Base-by-base conservation (phyloP, 2,113 vertebrate genomes). In the Nesogale talazaci region DNA sequence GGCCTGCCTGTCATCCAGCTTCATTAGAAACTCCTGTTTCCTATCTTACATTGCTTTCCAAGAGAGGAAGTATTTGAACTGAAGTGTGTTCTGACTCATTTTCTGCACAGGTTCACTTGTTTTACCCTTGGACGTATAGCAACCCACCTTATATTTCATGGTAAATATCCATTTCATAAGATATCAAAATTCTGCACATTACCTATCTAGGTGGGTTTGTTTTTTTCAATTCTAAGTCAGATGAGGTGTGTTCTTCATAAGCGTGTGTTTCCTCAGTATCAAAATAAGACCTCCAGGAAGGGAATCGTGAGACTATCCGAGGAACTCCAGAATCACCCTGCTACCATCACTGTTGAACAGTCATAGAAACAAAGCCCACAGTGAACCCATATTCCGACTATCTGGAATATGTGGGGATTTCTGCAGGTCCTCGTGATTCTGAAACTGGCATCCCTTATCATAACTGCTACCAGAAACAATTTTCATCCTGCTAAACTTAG, bases 401-500 rank as follows among this genome's bases (percentile, higher is more conserved):
- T 12, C 15, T 63, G 79, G 75, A 94, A 67, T 80, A 86, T 63
- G 34, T 65, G 12, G 34, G 38, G 27, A 83, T 76, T 84, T 86
- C 52, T n/a, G 84, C 2, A 78, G 19, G 83, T 86, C 42, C 63
- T 79, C 86, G 76, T 65, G 63, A 65, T 9, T 65, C 7, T 65
- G 63, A 65, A 65, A 65, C 22, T 16, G 12, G 59, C 59, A 61
- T 27, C 63, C 46, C 46, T 5, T 8, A 52, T 5, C 46, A 52
- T 52, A 52, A 52, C 46, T 12, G 46, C 14, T 52, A 52, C 46
- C 46, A 52, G 46, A 10, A 8, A 52, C 46, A 52, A 52, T 52
- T 52, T 10, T 52, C 46, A 52, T 52, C n/a, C 9, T 46, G 69
- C 17, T 75, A 86, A 95, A 90, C 88, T 94, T 92, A 94, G 36